phyloP scores from a whole-genome alignment of 1,140 invertebrate species.

The Monomorium pharaonis region DNA sequence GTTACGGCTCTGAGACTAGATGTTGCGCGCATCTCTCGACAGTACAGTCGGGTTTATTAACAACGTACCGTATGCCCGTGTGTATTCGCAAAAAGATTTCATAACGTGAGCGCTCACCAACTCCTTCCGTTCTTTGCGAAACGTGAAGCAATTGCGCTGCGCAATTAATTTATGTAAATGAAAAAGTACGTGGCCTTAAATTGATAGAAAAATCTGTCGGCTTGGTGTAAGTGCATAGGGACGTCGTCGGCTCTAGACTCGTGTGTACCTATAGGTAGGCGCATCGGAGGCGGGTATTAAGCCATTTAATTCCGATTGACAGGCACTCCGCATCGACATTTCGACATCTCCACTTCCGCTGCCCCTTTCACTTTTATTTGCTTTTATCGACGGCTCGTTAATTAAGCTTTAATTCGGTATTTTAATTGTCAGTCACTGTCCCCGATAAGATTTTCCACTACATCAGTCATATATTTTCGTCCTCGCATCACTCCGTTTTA shows the following conservation, averaged over 20 bases:
- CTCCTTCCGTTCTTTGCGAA: background rate
- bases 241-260: background rate
- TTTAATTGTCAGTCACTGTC: slow-evolving; percentile 13
- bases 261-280: slow-evolving; percentile 32
- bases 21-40: background rate
- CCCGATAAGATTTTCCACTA: slow-evolving; percentile 8
- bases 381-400: slow-evolving; percentile 38
- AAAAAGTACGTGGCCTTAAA: background rate
- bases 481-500: background rate
- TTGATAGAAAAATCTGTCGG: background rate
- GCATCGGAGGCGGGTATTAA: slow-evolving; percentile 36
- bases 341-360: slow-evolving; percentile 56
- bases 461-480: background rate
- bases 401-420: slow-evolving; percentile 43
- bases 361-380: slow-evolving; percentile 53
- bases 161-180: background rate
- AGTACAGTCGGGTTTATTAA: slow-evolving; percentile 17
- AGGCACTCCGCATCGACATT: slow-evolving; percentile 30
- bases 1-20: background rate
- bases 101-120: background rate
- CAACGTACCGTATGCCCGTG: background rate
- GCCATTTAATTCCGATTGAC: slow-evolving; percentile 42
- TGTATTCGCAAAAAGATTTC: background rate
- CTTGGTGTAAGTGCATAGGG: background rate
- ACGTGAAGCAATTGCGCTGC: background rate